Conservation (phyloP, 2,888 invertebrate species). For the Achlya flavicornis region DNA sequence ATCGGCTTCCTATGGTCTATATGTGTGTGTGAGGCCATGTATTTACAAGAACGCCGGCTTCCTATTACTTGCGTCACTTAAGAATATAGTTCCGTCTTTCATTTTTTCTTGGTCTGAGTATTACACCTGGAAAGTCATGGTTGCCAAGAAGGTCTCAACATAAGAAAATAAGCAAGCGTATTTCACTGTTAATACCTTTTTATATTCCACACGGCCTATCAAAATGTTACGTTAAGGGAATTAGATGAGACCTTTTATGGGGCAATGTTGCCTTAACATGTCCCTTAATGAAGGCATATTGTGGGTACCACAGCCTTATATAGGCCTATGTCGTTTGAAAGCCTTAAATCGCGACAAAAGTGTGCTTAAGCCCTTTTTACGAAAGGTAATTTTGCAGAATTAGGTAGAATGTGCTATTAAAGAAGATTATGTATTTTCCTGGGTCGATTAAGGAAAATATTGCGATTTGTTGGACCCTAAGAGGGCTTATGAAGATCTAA, state of each 20-base stretch:
- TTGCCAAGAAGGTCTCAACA: not conserved
- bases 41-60: too few relatives aligned
- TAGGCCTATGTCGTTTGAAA: not conserved
- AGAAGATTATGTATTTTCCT: too few relatives aligned
- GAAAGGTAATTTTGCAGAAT: too few relatives aligned
- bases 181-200: not conserved
- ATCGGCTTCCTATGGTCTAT: too few relatives aligned
- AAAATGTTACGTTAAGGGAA: slow-evolving; percentile 5
- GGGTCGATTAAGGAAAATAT: too few relatives aligned
- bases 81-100: too few relatives aligned
- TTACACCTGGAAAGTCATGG: too few relatives aligned
- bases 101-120: too few relatives aligned
- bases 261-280: not conserved
- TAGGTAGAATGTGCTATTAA: not conserved
- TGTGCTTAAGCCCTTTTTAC: not conserved
- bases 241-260: not conserved
- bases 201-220: not conserved
- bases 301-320: not conserved
- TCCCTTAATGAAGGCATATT: not conserved
- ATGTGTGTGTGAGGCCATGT: too few relatives aligned
- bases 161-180: not conserved
- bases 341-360: not conserved
- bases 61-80: too few relatives aligned
- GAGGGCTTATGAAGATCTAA: too few relatives aligned
- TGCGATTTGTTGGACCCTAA: too few relatives aligned